phyloP scores from a whole-genome alignment of 2,888 invertebrate genomes.

The Caenorhabditis macrosperma region DNA sequence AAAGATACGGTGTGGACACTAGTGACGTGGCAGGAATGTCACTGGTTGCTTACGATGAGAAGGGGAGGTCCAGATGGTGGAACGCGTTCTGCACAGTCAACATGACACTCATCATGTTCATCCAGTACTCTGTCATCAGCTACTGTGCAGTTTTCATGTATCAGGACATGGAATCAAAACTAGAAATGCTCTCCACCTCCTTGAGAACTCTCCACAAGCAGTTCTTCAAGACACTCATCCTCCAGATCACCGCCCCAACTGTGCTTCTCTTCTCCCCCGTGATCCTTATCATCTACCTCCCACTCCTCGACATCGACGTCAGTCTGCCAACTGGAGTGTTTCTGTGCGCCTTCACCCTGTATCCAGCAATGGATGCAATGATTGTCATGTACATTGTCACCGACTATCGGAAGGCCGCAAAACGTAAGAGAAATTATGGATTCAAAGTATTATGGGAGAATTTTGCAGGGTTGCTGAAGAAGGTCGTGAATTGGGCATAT shows the following conservation, averaged over 20 bases:
- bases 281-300: conserved; percentile 8
- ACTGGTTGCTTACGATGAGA: conserved; percentile 4
- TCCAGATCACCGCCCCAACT: conserved; percentile 21
- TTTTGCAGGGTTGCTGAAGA: no score
- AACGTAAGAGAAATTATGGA: neutral
- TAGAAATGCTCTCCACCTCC: neutral
- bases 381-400: conserved; percentile 29
- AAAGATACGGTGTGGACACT: neutral
- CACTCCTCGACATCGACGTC: neutral
- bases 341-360: conserved; percentile 14
- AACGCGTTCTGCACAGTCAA: neutral
- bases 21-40: conserved; percentile 4
- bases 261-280: conserved; percentile 10
- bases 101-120: neutral
- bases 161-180: conserved; percentile 13
- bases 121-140: conserved; percentile 23
- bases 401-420: conserved; percentile 11
- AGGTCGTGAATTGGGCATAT: no score
- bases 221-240: conserved; percentile 13
- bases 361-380: conserved; percentile 25
- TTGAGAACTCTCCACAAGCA: conserved; percentile 14
- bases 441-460: no score
- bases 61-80: neutral
- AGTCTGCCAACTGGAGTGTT: conserved; percentile 16
- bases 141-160: conserved; percentile 19